Evolutionary conservation across 2,113 vertebrate species (phyloP).

Genomic region (Rhipidura dahli): DNA sequence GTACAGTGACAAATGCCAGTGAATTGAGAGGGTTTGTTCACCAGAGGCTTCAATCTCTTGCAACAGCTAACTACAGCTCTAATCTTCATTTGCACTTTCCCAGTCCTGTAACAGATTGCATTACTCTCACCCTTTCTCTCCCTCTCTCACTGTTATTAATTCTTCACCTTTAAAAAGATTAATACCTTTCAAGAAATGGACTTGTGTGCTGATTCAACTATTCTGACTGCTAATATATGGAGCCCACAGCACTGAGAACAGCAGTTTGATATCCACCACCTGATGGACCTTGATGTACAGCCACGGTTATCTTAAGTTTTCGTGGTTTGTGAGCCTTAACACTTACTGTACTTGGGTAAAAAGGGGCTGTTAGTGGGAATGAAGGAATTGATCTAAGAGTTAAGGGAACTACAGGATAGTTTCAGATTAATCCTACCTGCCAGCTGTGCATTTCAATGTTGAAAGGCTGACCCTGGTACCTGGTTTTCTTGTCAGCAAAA

Average conservation of each 20-base stretch:
- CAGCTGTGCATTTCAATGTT: background rate
- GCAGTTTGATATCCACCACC: conserved; percentile 59
- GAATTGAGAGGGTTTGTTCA: conserved; percentile 27
- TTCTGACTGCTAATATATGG: conserved; percentile 69
- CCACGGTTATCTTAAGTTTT: conserved; percentile 60
- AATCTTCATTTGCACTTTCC: conserved; percentile 61
- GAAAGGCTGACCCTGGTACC: background rate
- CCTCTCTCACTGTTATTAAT: conserved; percentile 49
- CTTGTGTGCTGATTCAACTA: conserved; percentile 73
- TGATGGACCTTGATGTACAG: conserved; percentile 66
- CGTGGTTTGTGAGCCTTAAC: conserved; percentile 60
- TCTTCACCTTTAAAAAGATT: conserved; percentile 65
- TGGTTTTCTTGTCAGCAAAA: conserved; percentile 22
- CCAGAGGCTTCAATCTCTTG: conserved; percentile 37
- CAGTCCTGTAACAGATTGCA: conserved; percentile 42
- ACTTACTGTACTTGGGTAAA: conserved; percentile 39
- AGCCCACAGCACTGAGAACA: conserved; percentile 56
- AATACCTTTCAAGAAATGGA: conserved; percentile 69
- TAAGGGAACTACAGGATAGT: conserved; percentile 8
- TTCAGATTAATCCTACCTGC: conserved; percentile 49
- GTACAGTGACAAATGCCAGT: conserved; percentile 33
- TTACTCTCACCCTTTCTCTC: conserved; percentile 36
- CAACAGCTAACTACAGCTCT: conserved; percentile 36
- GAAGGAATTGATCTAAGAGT: conserved; percentile 43
- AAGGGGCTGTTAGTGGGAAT: conserved; percentile 35